These are phyloP conservation scores for Sebastes steindachneri DNA, from an alignment of 2,797 vertebrate species.

Conservation along the genomic window DNA sequence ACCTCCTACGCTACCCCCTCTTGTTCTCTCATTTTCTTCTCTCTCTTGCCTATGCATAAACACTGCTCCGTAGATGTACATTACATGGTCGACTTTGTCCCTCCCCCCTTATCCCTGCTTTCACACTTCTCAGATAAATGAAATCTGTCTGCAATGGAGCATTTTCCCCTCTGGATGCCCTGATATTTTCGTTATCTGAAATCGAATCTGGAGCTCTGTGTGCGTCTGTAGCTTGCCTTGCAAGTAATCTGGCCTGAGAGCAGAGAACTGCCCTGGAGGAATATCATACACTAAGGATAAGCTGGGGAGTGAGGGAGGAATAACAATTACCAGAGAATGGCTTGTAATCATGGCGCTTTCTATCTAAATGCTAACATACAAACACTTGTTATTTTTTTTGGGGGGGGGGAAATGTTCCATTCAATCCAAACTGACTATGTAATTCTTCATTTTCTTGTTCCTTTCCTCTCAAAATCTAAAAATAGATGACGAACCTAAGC, in stretches of 20 bases:
- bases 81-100: slow-evolving; percentile 69
- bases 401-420: not conserved
- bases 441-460: slow-evolving; percentile 45
- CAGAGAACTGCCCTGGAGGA: slow-evolving; percentile 69
- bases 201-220: slow-evolving; percentile 77
- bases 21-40: slow-evolving; percentile 53
- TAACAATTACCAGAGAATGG: slow-evolving; percentile 62
- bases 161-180: slow-evolving; percentile 71
- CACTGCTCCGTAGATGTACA: slow-evolving; percentile 51
- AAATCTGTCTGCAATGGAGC: slow-evolving; percentile 72
- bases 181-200: slow-evolving; percentile 81
- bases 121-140: slow-evolving; percentile 77
- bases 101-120: slow-evolving; percentile 64
- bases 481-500: slow-evolving; percentile 59
- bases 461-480: slow-evolving; percentile 52
- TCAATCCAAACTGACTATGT: slow-evolving; percentile 16
- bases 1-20: slow-evolving; percentile 54
- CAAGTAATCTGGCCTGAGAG: slow-evolving; percentile 76
- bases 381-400: slow-evolving; percentile 24
- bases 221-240: slow-evolving; percentile 61
- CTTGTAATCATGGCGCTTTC: slow-evolving; percentile 52
- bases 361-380: slow-evolving; percentile 56
- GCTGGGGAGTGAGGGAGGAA: slow-evolving; percentile 39
- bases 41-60: slow-evolving; percentile 57
- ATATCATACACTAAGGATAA: slow-evolving; percentile 69